These are phyloP conservation scores for Amphiprion percula DNA, from an alignment of 2,113 vertebrate species.

Conservation along the genomic window DNA sequence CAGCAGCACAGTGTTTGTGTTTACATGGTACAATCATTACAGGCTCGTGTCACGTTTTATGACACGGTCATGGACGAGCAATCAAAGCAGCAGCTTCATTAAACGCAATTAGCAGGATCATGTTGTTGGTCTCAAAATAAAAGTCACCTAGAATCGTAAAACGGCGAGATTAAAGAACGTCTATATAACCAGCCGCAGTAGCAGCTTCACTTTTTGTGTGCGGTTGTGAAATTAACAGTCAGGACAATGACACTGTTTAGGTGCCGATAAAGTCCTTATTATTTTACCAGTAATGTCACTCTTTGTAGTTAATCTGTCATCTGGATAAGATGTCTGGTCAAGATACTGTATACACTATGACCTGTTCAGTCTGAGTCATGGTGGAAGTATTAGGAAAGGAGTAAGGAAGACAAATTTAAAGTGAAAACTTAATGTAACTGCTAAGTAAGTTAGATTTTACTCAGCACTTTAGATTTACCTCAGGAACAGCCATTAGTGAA, in stretches of 20 bases:
- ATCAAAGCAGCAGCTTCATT: constrained; percentile 26
- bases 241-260: neutral
- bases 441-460: neutral
- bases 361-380: neutral
- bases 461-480: neutral
- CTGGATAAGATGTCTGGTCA: neutral
- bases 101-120: constrained; percentile 41
- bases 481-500: neutral
- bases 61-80: constrained; percentile 25
- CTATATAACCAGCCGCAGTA: neutral
- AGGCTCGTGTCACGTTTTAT: neutral
- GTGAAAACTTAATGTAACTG: neutral
- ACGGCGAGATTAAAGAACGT: neutral
- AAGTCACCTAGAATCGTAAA: neutral
- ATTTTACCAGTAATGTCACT: neutral
- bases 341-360: neutral
- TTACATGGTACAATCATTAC: constrained; percentile 25
- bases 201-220: neutral
- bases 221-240: neutral
- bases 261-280: neutral
- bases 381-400: too few relatives aligned
- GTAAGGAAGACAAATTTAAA: too few relatives aligned
- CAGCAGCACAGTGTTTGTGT: constrained; percentile 1
- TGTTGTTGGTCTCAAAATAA: constrained; percentile 32
- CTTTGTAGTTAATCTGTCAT: too few relatives aligned